A percentile compares a stretch with the other conserved stretches of the same genome.
These are phyloP conservation scores for Syncerus caffer DNA, from an alignment of 2,797 vertebrate species.

Conservation along the genomic window DNA sequence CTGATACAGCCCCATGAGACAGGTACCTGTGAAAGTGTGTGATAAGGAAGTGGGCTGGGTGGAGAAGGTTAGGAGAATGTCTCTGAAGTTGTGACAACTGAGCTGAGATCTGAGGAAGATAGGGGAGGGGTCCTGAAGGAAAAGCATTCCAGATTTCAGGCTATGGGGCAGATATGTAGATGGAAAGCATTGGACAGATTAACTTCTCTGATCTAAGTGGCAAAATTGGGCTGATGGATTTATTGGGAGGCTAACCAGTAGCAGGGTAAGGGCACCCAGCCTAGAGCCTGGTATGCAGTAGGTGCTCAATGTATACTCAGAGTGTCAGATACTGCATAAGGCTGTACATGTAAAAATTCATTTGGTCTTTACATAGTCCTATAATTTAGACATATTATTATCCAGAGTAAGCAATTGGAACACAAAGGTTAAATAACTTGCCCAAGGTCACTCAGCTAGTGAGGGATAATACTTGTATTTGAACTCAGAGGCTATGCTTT, in stretches of 20 bases:
- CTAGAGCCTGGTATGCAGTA: too few species aligned
- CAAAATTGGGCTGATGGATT: too few species aligned
- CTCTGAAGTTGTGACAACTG: background rate
- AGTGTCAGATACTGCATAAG: background rate
- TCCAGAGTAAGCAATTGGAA: background rate
- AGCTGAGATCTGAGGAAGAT: background rate
- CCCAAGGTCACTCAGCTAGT: background rate
- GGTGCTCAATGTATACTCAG: background rate
- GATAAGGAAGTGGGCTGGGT: rapidly evolving
- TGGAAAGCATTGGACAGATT: background rate
- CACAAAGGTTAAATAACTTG: background rate
- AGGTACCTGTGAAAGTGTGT: rapidly evolving
- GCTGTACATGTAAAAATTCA: background rate
- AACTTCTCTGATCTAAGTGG: background rate
- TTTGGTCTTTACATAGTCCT: rapidly evolving
- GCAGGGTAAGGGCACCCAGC: too few species aligned
- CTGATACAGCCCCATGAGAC: rapidly evolving
- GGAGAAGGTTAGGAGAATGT: background rate
- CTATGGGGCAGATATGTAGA: background rate
- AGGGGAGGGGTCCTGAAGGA: background rate
- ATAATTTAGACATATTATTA: background rate
- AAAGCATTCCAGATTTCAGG: background rate
- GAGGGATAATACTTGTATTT: background rate
- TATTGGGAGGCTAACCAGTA: background rate
- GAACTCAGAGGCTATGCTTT: background rate